Evolutionary conservation across 2,888 invertebrate species (phyloP), one percentile per base, ranked within the genome.

Genomic region (Sturmia bella): DNA sequence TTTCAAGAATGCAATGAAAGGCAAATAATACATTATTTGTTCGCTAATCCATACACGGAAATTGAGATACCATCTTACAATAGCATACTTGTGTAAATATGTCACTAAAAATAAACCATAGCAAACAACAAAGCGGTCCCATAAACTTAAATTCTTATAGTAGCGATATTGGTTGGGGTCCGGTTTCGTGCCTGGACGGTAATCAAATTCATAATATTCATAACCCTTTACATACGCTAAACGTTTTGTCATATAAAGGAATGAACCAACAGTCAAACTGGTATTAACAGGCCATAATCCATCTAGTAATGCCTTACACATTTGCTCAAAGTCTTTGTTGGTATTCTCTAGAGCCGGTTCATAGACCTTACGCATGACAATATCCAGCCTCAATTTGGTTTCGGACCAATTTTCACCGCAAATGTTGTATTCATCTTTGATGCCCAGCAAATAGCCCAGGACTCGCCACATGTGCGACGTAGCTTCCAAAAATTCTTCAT

Each of bases 391-490:
- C 48, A 87, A 85, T 21, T 91, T 92, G 0, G 95, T 94, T 87
- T 95, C 94, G 0, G 92, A 92, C 63, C 93, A 91, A 6, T 93
- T 93, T 1, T 92, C 92, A 2, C 93, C 92, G 87, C 95, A 95
- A 2, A 96, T 91, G 88, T 96, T 96, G 89, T 94, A 96, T 85
- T 95, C 94, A 85, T 98, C 96, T 84, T 96, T 93, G 79, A 98
- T 93, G 2, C 98, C 98, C 83, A 98, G 92, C 88, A 96, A 91
- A 87, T 94, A 92, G 0, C 97, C 97, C 56, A 98, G 92, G 0
- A 95, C 95, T 81, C 94, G 93, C 98, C 97, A 98, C 87, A 96
- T 93, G 89, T 98, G 96, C 6, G 95, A 91, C 81, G 96, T 95
- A 1, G 94, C 95, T 64, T 95, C 95, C 86, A 96, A 92, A 82